Percentiles rank a stretch among this genome's conserved stretches.
These are phyloP conservation scores for Furcula furcula DNA, from an alignment of 2,888 invertebrate genomes.

Conservation along the genomic window DNA sequence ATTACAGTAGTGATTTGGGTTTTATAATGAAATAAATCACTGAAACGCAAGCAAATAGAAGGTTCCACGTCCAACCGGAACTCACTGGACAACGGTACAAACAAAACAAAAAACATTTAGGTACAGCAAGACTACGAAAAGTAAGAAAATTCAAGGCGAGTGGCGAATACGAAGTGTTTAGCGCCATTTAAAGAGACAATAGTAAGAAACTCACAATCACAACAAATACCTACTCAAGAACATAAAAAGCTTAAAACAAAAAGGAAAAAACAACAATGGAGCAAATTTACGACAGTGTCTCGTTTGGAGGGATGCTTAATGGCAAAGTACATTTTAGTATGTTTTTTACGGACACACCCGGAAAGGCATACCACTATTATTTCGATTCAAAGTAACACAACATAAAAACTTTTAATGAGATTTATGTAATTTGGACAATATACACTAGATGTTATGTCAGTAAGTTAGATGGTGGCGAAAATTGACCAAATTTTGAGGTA, in stretches of 20 bases:
- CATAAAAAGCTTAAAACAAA: slow-evolving; percentile 63
- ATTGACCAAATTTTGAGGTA: neutral
- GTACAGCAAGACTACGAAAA: slow-evolving; percentile 55
- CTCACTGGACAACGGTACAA: slow-evolving; percentile 49
- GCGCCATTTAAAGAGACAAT: slow-evolving; percentile 45
- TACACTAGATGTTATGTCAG: neutral
- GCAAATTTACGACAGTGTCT: slow-evolving; percentile 51
- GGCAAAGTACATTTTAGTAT: slow-evolving; percentile 56
- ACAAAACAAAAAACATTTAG: slow-evolving; percentile 53
- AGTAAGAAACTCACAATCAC: slow-evolving; percentile 59
- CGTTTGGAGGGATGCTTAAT: slow-evolving; percentile 54
- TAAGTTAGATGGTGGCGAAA: too few relatives aligned
- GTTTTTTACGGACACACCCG: slow-evolving; percentile 54
- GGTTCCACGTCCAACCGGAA: slow-evolving; percentile 50
- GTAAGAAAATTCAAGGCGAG: slow-evolving; percentile 43
- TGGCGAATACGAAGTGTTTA: slow-evolving; percentile 40
- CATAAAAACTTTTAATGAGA: slow-evolving; percentile 1
- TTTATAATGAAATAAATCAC: slow-evolving; percentile 14
- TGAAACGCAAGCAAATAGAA: slow-evolving; percentile 15
- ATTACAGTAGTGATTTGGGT: neutral
- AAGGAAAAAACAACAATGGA: slow-evolving; percentile 57
- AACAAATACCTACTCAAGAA: slow-evolving; percentile 62
- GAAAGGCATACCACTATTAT: slow-evolving; percentile 45
- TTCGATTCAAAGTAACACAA: slow-evolving; percentile 11
- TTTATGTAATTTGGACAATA: slow-evolving; percentile 2